These are phyloP conservation scores for Operophtera brumata DNA, from an alignment of 2,888 invertebrate genomes.

Conservation along the genomic window DNA sequence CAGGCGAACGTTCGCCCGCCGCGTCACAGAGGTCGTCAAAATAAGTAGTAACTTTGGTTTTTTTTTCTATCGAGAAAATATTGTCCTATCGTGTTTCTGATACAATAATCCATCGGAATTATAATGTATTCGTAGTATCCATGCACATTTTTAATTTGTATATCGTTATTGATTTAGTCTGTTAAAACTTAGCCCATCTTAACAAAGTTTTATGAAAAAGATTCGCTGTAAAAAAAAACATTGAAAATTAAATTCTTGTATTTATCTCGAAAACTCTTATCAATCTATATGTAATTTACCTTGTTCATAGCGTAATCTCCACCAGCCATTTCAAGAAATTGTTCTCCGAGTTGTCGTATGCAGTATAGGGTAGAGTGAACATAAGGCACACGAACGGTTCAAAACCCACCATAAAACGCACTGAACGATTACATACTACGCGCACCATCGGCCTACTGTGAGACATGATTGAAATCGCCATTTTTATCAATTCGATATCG, in stretches of 20 bases:
- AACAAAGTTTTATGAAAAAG: no score
- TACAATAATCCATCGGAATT: no score
- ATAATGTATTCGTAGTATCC: no score
- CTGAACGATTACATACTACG: not conserved
- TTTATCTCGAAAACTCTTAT: not conserved
- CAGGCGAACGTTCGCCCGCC: no score
- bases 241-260: not conserved
- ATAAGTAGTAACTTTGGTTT: no score
- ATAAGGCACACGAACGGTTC: constrained; percentile 35
- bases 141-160: no score
- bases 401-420: constrained; percentile 17
- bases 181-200: no score
- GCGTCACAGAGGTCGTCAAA: no score
- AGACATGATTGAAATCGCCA: constrained; percentile 11
- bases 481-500: constrained; percentile 28
- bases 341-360: constrained; percentile 39
- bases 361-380: constrained; percentile 26
- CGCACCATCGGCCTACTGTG: constrained; percentile 12
- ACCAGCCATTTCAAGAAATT: constrained; percentile 54
- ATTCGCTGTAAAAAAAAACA: not conserved
- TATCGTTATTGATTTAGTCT: no score
- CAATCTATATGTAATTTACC: constrained; percentile 35
- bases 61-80: no score
- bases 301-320: constrained; percentile 60
- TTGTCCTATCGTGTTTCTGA: no score